These are phyloP conservation scores for Tanytarsus gracilentus DNA, from an alignment of 2,888 invertebrate species.

Conservation along the genomic window DNA sequence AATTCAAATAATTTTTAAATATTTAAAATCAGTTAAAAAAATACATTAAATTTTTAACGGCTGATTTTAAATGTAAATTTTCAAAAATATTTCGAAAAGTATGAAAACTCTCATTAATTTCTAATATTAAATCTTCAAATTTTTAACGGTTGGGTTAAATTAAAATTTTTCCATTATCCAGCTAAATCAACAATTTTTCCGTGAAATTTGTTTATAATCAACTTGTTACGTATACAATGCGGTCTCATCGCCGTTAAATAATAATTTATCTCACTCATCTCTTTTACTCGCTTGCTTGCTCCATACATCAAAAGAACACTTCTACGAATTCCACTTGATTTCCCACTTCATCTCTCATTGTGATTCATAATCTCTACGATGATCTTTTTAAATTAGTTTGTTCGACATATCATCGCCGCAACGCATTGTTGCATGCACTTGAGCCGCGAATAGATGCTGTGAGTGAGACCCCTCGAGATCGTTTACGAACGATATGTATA, in stretches of 20 bases:
- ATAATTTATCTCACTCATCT: not conserved
- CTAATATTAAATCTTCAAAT: too few species aligned
- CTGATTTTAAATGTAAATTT: too few species aligned
- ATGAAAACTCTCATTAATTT: too few species aligned
- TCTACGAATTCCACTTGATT: slow-evolving; percentile 24
- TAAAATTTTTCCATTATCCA: too few species aligned
- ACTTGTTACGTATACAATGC: too few species aligned
- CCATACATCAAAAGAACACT: slow-evolving; percentile 6
- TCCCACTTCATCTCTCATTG: slow-evolving; percentile 3
- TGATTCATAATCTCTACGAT: not conserved
- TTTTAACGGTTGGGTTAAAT: too few species aligned
- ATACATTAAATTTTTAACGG: too few species aligned
- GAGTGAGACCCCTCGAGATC: slow-evolving; percentile 7
- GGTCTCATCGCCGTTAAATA: too few species aligned
- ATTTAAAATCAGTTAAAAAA: not conserved
- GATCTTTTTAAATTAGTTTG: slow-evolving; percentile 28
- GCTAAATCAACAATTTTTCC: too few species aligned
- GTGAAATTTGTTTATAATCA: not conserved
- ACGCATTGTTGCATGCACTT: slow-evolving; percentile 23
- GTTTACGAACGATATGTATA: not conserved
- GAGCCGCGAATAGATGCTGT: slow-evolving; percentile 25
- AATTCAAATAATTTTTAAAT: not conserved
- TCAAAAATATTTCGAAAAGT: too few species aligned
- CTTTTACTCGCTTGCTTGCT: not conserved
- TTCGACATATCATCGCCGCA: slow-evolving; percentile 16